Conservation (phyloP, 2,888 invertebrate genomes). For the Tridacna crocea region DNA sequence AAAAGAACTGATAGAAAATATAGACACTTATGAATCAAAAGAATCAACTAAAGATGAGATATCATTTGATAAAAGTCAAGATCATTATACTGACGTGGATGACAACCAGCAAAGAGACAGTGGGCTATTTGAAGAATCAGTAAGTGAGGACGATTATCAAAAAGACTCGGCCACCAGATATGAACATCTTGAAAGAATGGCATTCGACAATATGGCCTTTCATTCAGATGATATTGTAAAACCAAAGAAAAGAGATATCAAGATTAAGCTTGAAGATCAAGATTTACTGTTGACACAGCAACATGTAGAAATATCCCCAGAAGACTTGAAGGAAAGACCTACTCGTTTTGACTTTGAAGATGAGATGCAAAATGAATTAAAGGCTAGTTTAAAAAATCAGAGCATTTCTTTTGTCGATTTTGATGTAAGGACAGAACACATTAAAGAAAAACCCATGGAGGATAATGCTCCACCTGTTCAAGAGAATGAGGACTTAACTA, state of each 20-base stretch:
- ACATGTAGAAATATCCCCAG: slow-evolving; percentile 73
- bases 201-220: slow-evolving; percentile 84
- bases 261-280: background rate
- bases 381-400: background rate
- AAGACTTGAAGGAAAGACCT: slow-evolving; percentile 75
- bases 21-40: slow-evolving; percentile 35
- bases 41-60: slow-evolving; percentile 45
- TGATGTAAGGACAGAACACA: background rate
- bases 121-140: slow-evolving; percentile 58
- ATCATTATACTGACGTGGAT: background rate
- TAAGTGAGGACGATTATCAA: slow-evolving; percentile 46
- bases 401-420: background rate
- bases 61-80: slow-evolving; percentile 33
- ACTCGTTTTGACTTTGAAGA: slow-evolving; percentile 72
- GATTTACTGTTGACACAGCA: background rate
- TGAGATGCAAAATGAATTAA: slow-evolving; percentile 58
- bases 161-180: slow-evolving; percentile 34
- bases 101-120: slow-evolving; percentile 53
- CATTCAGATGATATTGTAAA: slow-evolving; percentile 74
- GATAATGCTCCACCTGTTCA: slow-evolving; percentile 37
- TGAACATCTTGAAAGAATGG: slow-evolving; percentile 79
- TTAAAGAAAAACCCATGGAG: slow-evolving; percentile 17
- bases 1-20: slow-evolving; percentile 34
- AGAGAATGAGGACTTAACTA: slow-evolving; percentile 2
- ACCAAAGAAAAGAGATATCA: slow-evolving; percentile 21